phyloP scores from a whole-genome alignment of 64 coral and sea anemone genomes.

The Acropora tenuis region DNA sequence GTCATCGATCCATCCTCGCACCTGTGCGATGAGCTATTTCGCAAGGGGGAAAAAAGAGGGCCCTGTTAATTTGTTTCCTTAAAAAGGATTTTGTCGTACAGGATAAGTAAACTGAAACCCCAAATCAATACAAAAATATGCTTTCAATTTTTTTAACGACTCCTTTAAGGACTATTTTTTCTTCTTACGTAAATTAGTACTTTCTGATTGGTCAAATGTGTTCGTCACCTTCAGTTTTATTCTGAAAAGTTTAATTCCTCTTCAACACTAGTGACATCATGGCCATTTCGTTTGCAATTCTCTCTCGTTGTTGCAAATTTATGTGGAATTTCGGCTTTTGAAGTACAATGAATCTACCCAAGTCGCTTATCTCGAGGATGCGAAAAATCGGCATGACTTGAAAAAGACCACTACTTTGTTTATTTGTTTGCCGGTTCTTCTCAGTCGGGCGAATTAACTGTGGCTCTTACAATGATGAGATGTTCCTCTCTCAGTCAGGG shows the following conservation, averaged over 20 bases:
- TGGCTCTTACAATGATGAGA: neutral
- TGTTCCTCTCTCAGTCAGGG: neutral
- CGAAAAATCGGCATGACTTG: neutral
- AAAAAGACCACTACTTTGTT: neutral
- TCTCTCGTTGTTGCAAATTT: neutral
- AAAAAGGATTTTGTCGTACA: neutral
- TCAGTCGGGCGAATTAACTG: neutral
- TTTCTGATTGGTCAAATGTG: no score
- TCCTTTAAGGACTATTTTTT: neutral
- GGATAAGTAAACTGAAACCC: neutral
- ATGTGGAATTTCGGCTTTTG: neutral
- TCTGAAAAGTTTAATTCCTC: neutral
- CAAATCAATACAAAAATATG: no score
- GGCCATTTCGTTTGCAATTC: neutral
- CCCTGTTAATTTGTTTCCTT: neutral
- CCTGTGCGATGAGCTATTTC: neutral
- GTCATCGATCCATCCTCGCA: neutral
- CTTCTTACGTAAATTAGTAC: neutral
- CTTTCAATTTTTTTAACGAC: no score
- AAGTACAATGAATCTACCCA: neutral
- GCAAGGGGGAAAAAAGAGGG: neutral
- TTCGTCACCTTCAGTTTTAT: neutral
- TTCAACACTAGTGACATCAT: neutral
- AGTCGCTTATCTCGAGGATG: neutral
- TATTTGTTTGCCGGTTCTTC: neutral